Percentiles rank a stretch among this genome's conserved stretches.
Conservation (phyloP, 2,113 vertebrate species). For the Corynorhinus townsendii region DNA sequence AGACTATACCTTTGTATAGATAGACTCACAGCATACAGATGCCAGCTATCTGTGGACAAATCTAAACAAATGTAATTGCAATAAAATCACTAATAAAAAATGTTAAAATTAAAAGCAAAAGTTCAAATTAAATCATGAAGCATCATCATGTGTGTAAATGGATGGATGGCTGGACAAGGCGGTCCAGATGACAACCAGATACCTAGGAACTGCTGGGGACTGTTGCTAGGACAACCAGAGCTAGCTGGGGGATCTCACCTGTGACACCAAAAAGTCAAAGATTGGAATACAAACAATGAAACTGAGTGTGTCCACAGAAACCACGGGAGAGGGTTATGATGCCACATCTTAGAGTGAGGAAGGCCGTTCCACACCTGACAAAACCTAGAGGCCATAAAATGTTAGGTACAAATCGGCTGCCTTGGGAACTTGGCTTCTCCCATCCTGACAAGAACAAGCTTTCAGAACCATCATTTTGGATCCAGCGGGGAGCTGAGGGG, state of each 20-base stretch:
- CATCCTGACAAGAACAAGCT: background rate
- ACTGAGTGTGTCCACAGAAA: background rate
- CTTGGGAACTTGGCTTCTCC: background rate
- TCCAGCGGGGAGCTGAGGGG: background rate
- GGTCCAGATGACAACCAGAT: accelerated
- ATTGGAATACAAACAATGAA: accelerated
- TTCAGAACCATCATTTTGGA: background rate
- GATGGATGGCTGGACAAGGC: background rate
- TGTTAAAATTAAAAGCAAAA: background rate
- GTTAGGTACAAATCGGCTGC: accelerated
- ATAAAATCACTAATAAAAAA: background rate
- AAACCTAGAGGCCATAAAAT: background rate
- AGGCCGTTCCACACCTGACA: too few relatives aligned
- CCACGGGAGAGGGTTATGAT: accelerated
- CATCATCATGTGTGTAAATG: background rate
- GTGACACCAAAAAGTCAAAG: background rate
- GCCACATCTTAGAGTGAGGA: background rate
- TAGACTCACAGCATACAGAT: too few relatives aligned
- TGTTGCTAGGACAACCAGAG: background rate
- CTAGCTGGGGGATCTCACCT: accelerated
- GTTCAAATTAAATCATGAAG: background rate
- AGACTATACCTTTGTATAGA: too few relatives aligned
- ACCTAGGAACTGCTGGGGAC: accelerated
- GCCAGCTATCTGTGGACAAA: accelerated
- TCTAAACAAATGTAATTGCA: background rate